Percentiles rank a stretch among this genome's conserved stretches.
These are phyloP conservation scores for Xiphophorus maculatus DNA, from an alignment of 2,113 vertebrate species.

Conservation along the genomic window DNA sequence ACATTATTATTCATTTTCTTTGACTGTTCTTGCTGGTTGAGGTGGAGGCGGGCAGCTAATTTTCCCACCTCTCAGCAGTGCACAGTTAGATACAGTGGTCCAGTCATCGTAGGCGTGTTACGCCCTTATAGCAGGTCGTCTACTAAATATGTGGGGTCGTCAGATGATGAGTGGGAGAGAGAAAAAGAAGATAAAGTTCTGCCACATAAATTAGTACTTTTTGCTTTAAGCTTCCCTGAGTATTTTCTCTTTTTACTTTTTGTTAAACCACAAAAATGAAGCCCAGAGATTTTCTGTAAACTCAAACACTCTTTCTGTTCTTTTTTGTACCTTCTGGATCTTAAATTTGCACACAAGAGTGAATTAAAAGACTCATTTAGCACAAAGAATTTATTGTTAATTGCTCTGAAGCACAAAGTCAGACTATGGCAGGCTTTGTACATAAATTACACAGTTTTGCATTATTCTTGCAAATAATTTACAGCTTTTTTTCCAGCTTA, in stretches of 20 bases:
- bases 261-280: not conserved
- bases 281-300: not conserved
- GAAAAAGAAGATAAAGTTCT: slow-evolving; percentile 10
- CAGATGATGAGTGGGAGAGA: slow-evolving; percentile 10
- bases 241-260: not conserved
- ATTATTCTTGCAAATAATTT: slow-evolving; percentile 38
- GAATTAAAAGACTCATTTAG: not conserved
- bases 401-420: slow-evolving; percentile 6
- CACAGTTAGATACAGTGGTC: slow-evolving; percentile 11
- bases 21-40: not conserved
- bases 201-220: not conserved
- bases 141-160: slow-evolving; percentile 8
- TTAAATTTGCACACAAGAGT: not conserved
- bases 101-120: not conserved
- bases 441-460: slow-evolving; percentile 32
- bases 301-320: not conserved
- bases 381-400: slow-evolving; percentile 1
- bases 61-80: slow-evolving; percentile 6
- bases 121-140: slow-evolving; percentile 12
- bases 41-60: slow-evolving; percentile 2
- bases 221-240: not conserved
- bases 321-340: not conserved
- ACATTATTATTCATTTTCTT: not conserved
- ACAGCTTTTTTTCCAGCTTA: slow-evolving; percentile 33
- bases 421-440: slow-evolving; percentile 21